Conservation (phyloP, 1,140 invertebrate genomes). For the Scaptomyza montana region DNA sequence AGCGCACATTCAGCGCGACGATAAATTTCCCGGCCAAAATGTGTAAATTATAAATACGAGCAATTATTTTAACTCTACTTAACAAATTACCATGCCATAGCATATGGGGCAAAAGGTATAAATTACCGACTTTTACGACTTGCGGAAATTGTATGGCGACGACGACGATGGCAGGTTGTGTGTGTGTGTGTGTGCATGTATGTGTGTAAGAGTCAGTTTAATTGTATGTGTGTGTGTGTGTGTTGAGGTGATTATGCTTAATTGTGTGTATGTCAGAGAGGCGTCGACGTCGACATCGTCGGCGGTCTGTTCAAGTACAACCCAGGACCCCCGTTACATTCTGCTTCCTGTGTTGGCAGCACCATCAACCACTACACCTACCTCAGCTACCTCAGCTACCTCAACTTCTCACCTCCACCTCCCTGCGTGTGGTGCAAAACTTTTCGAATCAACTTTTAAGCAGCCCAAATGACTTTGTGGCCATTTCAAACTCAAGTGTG, state of each 20-base stretch:
- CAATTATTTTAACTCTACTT: constrained; percentile 84
- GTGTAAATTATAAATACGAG: constrained; percentile 84
- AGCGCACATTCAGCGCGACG: constrained; percentile 79
- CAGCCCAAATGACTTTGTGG: constrained; percentile 76
- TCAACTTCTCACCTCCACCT: not conserved
- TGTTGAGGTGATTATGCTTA: constrained; percentile 77
- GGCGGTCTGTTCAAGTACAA: constrained; percentile 55
- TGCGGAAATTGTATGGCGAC: constrained; percentile 80
- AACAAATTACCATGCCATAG: constrained; percentile 84
- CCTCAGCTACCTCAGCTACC: not conserved
- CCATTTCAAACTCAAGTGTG: constrained; percentile 46
- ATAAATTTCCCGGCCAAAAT: constrained; percentile 82
- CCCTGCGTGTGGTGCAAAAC: constrained; percentile 60
- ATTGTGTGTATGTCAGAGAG: constrained; percentile 70
- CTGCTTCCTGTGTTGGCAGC: constrained; percentile 26
- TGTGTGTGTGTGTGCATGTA: constrained; percentile 38
- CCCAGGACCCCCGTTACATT: constrained; percentile 28
- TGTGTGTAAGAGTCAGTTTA: constrained; percentile 12
- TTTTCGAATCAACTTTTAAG: constrained; percentile 82
- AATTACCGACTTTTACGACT: constrained; percentile 82
- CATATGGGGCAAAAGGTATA: constrained; percentile 82
- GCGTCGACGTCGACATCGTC: constrained; percentile 48
- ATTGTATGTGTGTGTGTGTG: constrained; percentile 23
- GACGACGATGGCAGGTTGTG: constrained; percentile 36
- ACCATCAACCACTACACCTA: constrained; percentile 2